phyloP scores from a whole-genome alignment of 2,113 vertebrate genomes.

The Antechinus stuartii region DNA sequence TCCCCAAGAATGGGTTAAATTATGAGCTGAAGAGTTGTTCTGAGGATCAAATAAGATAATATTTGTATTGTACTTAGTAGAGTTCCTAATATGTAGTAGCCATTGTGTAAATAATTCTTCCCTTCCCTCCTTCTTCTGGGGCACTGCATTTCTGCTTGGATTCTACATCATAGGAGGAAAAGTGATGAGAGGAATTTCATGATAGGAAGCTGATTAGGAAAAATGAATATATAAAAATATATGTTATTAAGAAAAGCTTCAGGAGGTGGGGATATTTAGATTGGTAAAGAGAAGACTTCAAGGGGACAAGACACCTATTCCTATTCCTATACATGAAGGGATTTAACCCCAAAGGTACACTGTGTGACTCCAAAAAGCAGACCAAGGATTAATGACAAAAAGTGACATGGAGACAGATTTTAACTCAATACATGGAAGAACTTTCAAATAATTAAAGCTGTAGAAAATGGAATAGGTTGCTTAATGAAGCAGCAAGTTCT shows the following conservation, averaged over 20 bases:
- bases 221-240: not conserved
- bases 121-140: not conserved
- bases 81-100: not conserved
- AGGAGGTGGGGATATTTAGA: not conserved
- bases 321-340: not conserved
- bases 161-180: not conserved
- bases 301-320: not conserved
- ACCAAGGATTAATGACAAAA: not conserved
- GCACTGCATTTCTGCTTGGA: not conserved
- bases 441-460: not conserved
- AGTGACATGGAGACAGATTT: not conserved
- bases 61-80: not conserved
- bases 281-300: not conserved
- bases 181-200: not conserved
- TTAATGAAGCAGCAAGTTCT: not conserved
- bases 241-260: not conserved
- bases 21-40: not conserved
- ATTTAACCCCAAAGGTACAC: not conserved
- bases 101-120: not conserved
- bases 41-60: not conserved
- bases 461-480: not conserved
- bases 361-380: not conserved
- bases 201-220: not conserved
- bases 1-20: too few species aligned
- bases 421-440: not conserved